A percentile compares a stretch with the other conserved stretches of the same genome.
Conservation (phyloP, 2,113 vertebrate species). For the Pedetes capensis region DNA sequence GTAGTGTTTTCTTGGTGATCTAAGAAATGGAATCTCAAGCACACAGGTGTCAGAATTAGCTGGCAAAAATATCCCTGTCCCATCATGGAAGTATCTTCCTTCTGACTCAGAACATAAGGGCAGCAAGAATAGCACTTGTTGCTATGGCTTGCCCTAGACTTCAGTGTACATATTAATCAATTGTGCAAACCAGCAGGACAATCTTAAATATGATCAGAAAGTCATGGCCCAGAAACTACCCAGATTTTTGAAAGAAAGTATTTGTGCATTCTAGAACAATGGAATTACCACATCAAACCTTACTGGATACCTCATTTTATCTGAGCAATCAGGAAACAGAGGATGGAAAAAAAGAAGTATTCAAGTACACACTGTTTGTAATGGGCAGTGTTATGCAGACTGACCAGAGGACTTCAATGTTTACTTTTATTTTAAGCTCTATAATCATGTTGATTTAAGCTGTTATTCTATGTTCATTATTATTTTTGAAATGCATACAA, state of each 20-base stretch:
- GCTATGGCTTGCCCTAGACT: neutral
- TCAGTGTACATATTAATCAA: neutral
- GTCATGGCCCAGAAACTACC: neutral
- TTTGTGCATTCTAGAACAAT: conserved; percentile 14
- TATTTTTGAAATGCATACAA: neutral
- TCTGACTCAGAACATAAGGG: neutral
- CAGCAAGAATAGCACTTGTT: neutral
- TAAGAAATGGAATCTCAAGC: conserved; percentile 17
- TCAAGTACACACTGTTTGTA: neutral
- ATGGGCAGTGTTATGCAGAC: neutral
- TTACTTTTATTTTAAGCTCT: neutral
- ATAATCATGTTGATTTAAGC: neutral
- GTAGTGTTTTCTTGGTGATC: neutral
- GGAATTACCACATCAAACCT: neutral
- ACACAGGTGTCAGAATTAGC: neutral
- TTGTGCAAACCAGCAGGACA: neutral
- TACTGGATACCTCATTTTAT: neutral
- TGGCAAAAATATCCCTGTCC: neutral
- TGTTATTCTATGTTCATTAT: neutral
- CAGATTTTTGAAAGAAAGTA: neutral
- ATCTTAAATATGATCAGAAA: neutral
- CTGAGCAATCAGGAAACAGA: conserved; percentile 1
- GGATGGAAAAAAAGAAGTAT: neutral
- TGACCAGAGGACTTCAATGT: neutral
- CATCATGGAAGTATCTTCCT: neutral